Conservation (phyloP, 2,113 vertebrate species). For the Brienomyrus longianalis region DNA sequence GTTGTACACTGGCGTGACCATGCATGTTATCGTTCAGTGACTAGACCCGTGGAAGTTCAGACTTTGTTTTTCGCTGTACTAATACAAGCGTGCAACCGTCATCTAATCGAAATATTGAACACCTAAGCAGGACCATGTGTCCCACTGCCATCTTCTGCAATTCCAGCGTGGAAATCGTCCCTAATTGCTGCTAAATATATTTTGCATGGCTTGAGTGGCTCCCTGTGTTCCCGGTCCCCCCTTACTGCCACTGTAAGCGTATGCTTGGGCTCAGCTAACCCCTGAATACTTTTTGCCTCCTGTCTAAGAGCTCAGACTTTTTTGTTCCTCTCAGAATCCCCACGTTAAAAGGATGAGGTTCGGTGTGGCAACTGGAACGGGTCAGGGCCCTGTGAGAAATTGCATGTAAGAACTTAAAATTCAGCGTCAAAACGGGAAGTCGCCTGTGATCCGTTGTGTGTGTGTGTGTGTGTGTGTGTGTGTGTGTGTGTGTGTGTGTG, state of each 20-base stretch:
- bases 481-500: background rate
- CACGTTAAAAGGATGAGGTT: background rate
- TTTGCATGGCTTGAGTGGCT: conserved; percentile 52
- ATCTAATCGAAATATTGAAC: conserved; percentile 42
- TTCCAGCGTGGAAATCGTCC: conserved; percentile 54
- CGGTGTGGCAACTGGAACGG: background rate
- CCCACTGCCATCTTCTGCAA: conserved; percentile 32
- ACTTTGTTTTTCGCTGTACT: conserved; percentile 13
- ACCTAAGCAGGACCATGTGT: conserved; percentile 59
- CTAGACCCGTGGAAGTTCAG: background rate
- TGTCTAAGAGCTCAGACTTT: background rate
- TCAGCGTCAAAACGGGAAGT: background rate
- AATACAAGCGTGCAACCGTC: conserved; percentile 40
- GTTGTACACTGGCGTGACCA: background rate
- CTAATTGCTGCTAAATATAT: conserved; percentile 59
- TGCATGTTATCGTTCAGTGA: background rate
- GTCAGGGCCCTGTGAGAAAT: background rate
- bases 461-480: background rate
- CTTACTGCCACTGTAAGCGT: conserved; percentile 44
- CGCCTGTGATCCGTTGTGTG: background rate
- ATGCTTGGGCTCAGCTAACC: conserved; percentile 19
- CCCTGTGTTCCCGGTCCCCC: conserved; percentile 37
- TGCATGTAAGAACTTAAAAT: background rate
- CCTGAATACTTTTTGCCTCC: conserved; percentile 38
- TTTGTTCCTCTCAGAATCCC: background rate